Conservation (phyloP, 2,113 vertebrate genomes). For the Tupaia tana region DNA sequence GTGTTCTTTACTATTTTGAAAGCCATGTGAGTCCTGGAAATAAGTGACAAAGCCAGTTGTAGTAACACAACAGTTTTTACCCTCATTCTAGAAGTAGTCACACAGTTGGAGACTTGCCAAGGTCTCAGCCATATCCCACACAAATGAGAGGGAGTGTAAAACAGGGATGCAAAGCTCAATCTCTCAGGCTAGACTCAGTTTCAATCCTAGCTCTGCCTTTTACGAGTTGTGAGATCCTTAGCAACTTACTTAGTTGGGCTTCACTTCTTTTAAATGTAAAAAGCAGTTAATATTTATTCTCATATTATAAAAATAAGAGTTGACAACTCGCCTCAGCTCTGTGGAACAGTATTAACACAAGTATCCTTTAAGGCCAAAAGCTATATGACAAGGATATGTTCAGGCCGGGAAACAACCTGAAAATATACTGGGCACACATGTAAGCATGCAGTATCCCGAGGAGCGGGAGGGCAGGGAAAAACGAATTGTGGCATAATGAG, state of each 20-base stretch:
- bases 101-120: neutral
- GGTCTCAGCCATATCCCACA: neutral
- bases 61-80: neutral
- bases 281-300: neutral
- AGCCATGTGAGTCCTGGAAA: neutral
- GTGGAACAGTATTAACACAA: no score
- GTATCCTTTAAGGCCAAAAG: no score
- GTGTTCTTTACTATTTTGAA: neutral
- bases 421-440: no score
- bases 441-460: no score
- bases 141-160: neutral
- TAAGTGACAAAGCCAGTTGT: neutral
- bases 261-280: neutral
- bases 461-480: no score
- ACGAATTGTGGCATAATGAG: no score
- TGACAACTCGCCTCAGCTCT: no score
- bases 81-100: neutral
- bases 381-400: no score
- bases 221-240: neutral
- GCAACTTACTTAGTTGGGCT: neutral
- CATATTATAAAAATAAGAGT: no score
- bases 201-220: neutral
- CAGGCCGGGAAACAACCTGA: no score
- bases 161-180: neutral
- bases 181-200: neutral